Evolutionary conservation across 2,888 invertebrate genomes (phyloP).

Genomic region (Slavum lentiscoides): DNA sequence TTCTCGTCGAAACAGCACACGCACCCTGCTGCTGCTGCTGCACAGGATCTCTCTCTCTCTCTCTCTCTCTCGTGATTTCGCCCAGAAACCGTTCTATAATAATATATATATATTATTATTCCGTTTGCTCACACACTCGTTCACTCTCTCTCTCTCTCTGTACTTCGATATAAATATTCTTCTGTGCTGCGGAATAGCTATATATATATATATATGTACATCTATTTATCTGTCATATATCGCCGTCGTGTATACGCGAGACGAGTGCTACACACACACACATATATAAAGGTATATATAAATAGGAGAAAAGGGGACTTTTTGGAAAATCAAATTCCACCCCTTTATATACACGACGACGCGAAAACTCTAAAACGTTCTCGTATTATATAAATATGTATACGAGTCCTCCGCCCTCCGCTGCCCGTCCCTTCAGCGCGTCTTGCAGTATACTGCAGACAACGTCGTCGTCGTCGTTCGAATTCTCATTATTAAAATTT

Average conservation of each 20-base stretch:
- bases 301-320: background rate
- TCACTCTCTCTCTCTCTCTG: background rate
- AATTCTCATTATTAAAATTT: slow-evolving; percentile 51
- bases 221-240: too few species aligned
- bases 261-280: too few species aligned
- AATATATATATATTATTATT: slow-evolving; percentile 15
- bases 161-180: background rate
- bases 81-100: background rate
- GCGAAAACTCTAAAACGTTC: background rate
- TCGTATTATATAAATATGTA: background rate
- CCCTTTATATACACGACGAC: background rate
- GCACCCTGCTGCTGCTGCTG: background rate
- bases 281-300: too few species aligned
- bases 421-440: too few species aligned
- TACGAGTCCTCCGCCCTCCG: too few species aligned
- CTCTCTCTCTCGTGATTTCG: background rate
- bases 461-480: background rate
- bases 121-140: background rate
- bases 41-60: background rate
- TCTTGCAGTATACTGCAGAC: too few species aligned
- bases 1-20: slow-evolving; percentile 22
- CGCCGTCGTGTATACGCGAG: background rate
- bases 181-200: background rate
- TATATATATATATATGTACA: too few species aligned
- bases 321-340: slow-evolving; percentile 46